Evolutionary conservation across 1,140 invertebrate species (phyloP).

Genomic region (Tetragonula clypearis): DNA sequence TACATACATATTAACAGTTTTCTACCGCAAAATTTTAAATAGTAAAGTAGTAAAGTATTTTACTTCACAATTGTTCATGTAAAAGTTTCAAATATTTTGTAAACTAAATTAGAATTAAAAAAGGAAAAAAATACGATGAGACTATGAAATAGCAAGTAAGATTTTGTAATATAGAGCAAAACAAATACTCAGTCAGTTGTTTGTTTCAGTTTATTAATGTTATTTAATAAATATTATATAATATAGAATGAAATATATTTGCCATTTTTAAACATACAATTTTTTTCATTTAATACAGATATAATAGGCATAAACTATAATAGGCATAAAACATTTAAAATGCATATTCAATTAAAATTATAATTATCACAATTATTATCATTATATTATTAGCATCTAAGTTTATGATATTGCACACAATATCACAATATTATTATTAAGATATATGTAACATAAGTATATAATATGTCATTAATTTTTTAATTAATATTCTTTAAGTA

Average conservation of each 20-base stretch:
- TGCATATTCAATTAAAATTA: slow-evolving; percentile 1
- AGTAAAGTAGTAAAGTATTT: neutral
- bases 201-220: neutral
- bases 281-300: slow-evolving; percentile 4
- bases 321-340: slow-evolving; percentile 1
- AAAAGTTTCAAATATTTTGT: too few species aligned
- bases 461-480: neutral
- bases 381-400: slow-evolving; percentile 6
- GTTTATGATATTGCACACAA: slow-evolving; percentile 5
- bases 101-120: neutral
- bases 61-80: neutral
- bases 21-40: neutral
- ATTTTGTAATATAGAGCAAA: neutral
- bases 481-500: neutral
- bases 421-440: slow-evolving; percentile 2
- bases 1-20: neutral
- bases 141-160: neutral
- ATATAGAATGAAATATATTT: slow-evolving; percentile 19
- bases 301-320: neutral
- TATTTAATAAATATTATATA: neutral
- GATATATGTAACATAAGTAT: neutral
- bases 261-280: slow-evolving; percentile 1
- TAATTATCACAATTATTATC: neutral
- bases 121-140: neutral
- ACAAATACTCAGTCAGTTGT: neutral